Evolutionary conservation across 2,888 invertebrate species (phyloP), one percentile per base, ranked within the genome.

Genomic region (Laothoe populi): DNA sequence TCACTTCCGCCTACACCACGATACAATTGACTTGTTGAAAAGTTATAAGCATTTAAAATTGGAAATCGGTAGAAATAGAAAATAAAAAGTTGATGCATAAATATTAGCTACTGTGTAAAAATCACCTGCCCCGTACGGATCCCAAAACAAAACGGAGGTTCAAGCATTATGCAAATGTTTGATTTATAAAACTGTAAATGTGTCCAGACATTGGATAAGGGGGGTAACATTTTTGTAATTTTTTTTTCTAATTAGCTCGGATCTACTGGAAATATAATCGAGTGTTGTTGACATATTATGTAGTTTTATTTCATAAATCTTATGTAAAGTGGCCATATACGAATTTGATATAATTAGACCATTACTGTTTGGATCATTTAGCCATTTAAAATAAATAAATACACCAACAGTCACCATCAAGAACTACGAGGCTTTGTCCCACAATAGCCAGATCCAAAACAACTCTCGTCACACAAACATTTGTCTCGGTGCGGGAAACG

Each of bases 261-360:
- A 74, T 72, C 69, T 76, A 73, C 74, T 76, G 78, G 74, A 81
- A 69, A 85, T 85, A 87, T 82, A 85, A 84, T 82, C 81, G 78
- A 74, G 82, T 83, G 86, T 87, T 87, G 86, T 85, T 83, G 71
- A 80, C 58, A 67, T 64, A n/a, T n/a, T n/a, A 44, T 62, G 44
- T 63, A 63, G 71, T 79, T 75, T 82, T 73, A 78, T 79, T 78
- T 57, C n/a, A 19, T 19, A 19, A 19, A 44, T 44, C 0, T 44
- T 4, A 44, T 16, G 2, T n/a, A 42, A 16, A 42, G 1, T 11
- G 11, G 11, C 5, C 8, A 31, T 31, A 8, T 31, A 31, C 31
- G 5, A 8, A 31, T 31, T 31, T 4, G 31, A 31, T 5, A 31
- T 8, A 31, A 31, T 26, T 4, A 4, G 26, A 26, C n/a, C n/a